Conservation (phyloP, 2,888 invertebrate genomes). For the Drosophila formosana region DNA sequence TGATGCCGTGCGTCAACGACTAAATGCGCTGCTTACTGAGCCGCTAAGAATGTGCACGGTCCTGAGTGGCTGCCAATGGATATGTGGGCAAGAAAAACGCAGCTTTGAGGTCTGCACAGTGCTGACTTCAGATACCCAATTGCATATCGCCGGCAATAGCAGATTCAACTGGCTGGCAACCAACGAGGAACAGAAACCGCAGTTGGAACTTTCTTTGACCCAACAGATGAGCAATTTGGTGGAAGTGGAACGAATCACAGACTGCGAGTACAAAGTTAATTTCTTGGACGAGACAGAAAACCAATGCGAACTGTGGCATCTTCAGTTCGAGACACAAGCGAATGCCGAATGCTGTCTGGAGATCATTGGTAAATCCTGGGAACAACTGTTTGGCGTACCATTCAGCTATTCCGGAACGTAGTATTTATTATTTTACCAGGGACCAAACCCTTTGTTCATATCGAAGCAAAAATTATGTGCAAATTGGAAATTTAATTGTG, state of each 20-base stretch:
- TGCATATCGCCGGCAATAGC: constrained; percentile 85
- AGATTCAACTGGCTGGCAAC: constrained; percentile 86
- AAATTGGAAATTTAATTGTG: constrained; percentile 36
- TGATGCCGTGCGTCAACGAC: constrained; percentile 81
- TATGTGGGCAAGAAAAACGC: constrained; percentile 77
- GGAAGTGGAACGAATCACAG: constrained; percentile 85
- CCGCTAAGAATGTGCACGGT: constrained; percentile 85
- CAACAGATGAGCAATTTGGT: constrained; percentile 87
- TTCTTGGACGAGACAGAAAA: constrained; percentile 86
- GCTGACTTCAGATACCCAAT: constrained; percentile 84
- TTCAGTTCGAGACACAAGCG: constrained; percentile 85
- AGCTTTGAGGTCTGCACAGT: constrained; percentile 78
- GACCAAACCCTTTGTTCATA: constrained; percentile 49
- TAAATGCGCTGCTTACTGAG: constrained; percentile 74
- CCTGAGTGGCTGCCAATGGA: constrained; percentile 84
- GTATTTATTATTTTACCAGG: constrained; percentile 33
- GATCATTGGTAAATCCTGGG: constrained; percentile 86
- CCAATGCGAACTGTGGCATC: constrained; percentile 85
- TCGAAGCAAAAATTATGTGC: constrained; percentile 35
- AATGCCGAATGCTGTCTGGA: constrained; percentile 86
- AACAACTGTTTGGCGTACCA: constrained; percentile 86
- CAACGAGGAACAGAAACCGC: constrained; percentile 13
- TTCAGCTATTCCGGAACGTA: constrained; percentile 59
- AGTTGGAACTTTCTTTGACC: constrained; percentile 79
- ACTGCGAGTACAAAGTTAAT: constrained; percentile 84